These are phyloP conservation scores for Mesoligia furuncula DNA, from an alignment of 2,888 invertebrate genomes.

Conservation along the genomic window DNA sequence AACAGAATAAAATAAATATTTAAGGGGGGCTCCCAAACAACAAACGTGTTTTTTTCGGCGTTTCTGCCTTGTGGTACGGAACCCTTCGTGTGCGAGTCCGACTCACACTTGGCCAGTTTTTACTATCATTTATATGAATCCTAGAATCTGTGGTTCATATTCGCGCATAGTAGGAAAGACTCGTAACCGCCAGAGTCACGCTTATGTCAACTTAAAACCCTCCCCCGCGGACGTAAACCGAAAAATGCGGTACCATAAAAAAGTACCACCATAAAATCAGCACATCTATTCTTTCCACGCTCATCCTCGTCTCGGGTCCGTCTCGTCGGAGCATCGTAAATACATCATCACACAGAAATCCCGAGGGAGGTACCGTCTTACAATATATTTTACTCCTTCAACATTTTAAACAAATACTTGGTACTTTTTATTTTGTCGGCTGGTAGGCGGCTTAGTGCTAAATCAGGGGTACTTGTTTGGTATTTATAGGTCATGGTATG, in stretches of 20 bases:
- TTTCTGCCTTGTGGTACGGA: too few relatives aligned
- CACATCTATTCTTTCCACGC: constrained; percentile 69
- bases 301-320: constrained; percentile 51
- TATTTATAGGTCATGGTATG: constrained; percentile 57
- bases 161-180: too few relatives aligned
- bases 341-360: constrained; percentile 72
- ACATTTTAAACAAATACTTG: constrained; percentile 80
- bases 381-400: constrained; percentile 69
- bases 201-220: constrained; percentile 7
- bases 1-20: too few relatives aligned
- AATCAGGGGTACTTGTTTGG: constrained; percentile 48
- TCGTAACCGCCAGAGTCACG: not conserved
- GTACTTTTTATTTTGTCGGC: constrained; percentile 51
- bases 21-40: too few relatives aligned
- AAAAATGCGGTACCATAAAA: constrained; percentile 15
- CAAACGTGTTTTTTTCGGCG: too few relatives aligned
- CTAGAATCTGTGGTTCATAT: not conserved
- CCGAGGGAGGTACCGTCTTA: constrained; percentile 64
- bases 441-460: constrained; percentile 46
- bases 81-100: too few relatives aligned
- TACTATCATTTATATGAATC: not conserved
- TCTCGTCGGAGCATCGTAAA: constrained; percentile 73
- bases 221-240: not conserved
- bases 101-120: too few relatives aligned
- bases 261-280: constrained; percentile 64